phyloP scores from a whole-genome alignment of 2,113 vertebrate genomes.

The Cheirogaleus medius region DNA sequence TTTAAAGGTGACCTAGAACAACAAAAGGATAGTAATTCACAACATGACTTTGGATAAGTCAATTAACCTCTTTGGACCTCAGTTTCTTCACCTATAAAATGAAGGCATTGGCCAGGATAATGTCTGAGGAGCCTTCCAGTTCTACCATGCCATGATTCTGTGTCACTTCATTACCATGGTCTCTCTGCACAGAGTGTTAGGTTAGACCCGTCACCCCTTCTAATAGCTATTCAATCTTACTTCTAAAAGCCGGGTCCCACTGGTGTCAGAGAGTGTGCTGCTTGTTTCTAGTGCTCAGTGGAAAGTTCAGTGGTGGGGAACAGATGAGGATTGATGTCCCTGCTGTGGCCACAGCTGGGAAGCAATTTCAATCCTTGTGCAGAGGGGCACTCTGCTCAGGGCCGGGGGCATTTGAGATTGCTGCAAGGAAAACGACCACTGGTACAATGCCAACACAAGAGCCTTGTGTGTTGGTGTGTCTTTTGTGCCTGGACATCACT shows the following conservation, averaged over 20 bases:
- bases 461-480: neutral
- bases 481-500: neutral
- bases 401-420: neutral
- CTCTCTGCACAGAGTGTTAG: neutral
- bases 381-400: neutral
- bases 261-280: neutral
- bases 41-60: neutral
- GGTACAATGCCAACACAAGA: neutral
- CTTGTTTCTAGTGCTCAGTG: neutral
- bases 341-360: neutral
- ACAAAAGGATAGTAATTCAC: neutral
- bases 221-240: conserved; percentile 69
- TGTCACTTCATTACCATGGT: neutral
- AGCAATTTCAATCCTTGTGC: neutral
- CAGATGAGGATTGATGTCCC: conserved; percentile 61
- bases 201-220: neutral
- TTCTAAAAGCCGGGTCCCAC: conserved; percentile 19
- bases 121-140: neutral
- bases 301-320: conserved; percentile 52
- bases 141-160: neutral
- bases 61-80: neutral
- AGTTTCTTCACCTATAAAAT: neutral
- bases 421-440: neutral
- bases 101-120: neutral
- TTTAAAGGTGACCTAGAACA: neutral